Evolutionary conservation across 2,888 invertebrate species (phyloP).

Genomic region (Apomyelois bistriatella): DNA sequence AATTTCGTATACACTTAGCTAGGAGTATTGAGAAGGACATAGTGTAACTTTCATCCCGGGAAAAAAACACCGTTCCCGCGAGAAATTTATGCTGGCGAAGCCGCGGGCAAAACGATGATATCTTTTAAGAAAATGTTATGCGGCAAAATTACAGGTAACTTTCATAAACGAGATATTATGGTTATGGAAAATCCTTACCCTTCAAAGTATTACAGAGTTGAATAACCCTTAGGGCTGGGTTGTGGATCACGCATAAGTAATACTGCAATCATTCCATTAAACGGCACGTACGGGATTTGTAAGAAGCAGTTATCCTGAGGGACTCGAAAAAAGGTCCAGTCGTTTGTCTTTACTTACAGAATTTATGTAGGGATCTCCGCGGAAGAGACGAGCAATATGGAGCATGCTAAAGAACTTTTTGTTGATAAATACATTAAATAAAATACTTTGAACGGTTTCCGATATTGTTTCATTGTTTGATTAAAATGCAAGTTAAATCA

Average conservation of each 20-base stretch:
- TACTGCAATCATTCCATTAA: constrained; percentile 66
- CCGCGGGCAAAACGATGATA: no score
- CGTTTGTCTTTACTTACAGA: constrained; percentile 71
- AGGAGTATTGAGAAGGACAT: no score
- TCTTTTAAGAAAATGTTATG: no score
- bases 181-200: background rate
- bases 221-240: background rate
- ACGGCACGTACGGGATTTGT: constrained; percentile 54
- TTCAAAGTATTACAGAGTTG: background rate
- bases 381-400: background rate
- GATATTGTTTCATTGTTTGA: no score
- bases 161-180: background rate
- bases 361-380: constrained; percentile 58
- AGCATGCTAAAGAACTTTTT: constrained; percentile 9
- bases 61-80: no score
- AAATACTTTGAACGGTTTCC: no score
- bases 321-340: constrained; percentile 66
- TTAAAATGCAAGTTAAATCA: no score
- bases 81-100: no score
- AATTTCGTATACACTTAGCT: no score
- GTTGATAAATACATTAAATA: background rate
- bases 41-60: no score
- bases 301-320: constrained; percentile 53
- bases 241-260: constrained; percentile 28
- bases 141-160: background rate